Conservation (phyloP, 2,888 invertebrate genomes). For the Gnatocerus cornutus region DNA sequence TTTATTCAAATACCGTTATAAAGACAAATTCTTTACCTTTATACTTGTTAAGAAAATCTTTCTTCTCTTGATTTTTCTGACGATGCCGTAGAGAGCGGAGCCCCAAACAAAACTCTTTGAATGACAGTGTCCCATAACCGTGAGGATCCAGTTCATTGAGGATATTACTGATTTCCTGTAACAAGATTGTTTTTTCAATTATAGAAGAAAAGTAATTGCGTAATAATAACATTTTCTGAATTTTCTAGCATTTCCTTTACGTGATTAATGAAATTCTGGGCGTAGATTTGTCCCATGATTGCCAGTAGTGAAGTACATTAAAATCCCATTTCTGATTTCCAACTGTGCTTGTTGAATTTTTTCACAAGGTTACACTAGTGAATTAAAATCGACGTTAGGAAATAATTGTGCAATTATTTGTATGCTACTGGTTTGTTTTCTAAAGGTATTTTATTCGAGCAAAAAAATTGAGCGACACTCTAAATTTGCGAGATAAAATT, state of each 20-base stretch:
- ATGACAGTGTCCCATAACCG: constrained; percentile 58
- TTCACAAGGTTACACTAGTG: too few species aligned
- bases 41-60: constrained; percentile 7
- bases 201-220: background rate
- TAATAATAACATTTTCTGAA: background rate
- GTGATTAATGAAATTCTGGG: background rate
- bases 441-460: too few species aligned
- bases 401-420: too few species aligned
- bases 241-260: background rate
- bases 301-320: background rate
- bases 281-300: background rate
- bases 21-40: constrained; percentile 30
- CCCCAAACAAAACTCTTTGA: constrained; percentile 60
- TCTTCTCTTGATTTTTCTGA: constrained; percentile 42
- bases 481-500: too few species aligned
- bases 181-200: constrained; percentile 33
- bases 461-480: too few species aligned
- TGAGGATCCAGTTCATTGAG: constrained; percentile 59
- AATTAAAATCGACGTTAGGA: too few species aligned
- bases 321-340: constrained; percentile 2
- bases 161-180: constrained; percentile 59
- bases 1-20: too few species aligned
- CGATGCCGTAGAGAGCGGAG: constrained; percentile 53
- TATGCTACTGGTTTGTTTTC: too few species aligned
- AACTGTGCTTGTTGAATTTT: background rate